Conservation (phyloP, 2,797 vertebrate genomes). For the Neostethus bicornis region DNA sequence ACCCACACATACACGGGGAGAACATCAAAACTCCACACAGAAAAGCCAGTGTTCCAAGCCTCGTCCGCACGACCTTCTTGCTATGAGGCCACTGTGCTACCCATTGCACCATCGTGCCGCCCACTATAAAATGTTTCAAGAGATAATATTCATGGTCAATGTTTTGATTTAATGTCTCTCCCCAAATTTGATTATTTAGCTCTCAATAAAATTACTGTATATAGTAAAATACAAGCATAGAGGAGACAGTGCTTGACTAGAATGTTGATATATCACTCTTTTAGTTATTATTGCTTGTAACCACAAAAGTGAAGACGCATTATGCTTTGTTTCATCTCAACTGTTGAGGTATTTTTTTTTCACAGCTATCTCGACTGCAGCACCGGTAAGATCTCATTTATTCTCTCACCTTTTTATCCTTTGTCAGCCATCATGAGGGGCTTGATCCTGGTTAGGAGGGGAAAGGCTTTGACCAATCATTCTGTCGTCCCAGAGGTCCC, state of each 20-base stretch:
- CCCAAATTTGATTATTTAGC: too few species aligned
- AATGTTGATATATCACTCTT: background rate
- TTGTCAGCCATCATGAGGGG: slow-evolving; percentile 41
- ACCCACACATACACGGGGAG: too few species aligned
- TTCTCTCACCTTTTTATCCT: slow-evolving; percentile 42
- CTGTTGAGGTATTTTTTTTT: slow-evolving; percentile 36
- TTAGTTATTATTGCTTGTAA: background rate
- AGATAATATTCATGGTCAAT: too few species aligned
- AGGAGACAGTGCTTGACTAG: background rate
- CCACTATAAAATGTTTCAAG: too few species aligned
- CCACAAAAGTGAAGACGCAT: background rate
- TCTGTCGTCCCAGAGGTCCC: slow-evolving; percentile 48
- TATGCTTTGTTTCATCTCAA: slow-evolving; percentile 23
- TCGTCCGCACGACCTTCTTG: too few species aligned
- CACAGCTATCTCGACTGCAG: slow-evolving; percentile 27
- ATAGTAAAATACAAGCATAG: background rate
- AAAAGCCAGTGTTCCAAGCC: too few species aligned
- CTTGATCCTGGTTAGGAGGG: slow-evolving; percentile 41
- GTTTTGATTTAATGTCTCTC: too few species aligned
- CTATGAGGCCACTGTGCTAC: too few species aligned
- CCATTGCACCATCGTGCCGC: too few species aligned
- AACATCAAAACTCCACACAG: too few species aligned
- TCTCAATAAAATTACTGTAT: too few species aligned
- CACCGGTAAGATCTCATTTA: slow-evolving; percentile 44
- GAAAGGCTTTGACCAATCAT: slow-evolving; percentile 50